A percentile compares a stretch with the other conserved stretches of the same genome.
These are phyloP conservation scores for Zaprionus inermis DNA, from an alignment of 1,140 invertebrate species.

Conservation along the genomic window DNA sequence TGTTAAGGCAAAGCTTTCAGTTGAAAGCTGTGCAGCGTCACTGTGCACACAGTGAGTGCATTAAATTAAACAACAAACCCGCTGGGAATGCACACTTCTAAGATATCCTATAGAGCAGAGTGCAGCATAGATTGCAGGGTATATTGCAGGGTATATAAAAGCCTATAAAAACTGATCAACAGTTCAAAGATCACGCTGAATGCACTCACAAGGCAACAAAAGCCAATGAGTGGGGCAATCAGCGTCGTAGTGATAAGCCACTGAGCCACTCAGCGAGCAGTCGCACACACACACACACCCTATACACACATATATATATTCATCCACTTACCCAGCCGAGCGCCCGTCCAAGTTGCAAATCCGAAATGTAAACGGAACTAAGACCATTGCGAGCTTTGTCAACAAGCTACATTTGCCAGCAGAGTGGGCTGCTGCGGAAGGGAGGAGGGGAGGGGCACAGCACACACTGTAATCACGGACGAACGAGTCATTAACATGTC, in stretches of 20 bases:
- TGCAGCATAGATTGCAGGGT: too few species aligned
- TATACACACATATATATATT: neutral
- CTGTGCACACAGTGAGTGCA: neutral
- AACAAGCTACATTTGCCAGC: constrained; percentile 31
- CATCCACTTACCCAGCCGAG: neutral
- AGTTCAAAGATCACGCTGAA: constrained; percentile 1
- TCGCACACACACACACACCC: neutral
- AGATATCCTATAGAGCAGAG: neutral
- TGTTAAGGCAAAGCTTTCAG: constrained; percentile 6
- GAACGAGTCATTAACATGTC: constrained; percentile 56
- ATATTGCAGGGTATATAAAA: too few species aligned
- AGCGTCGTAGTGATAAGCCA: constrained; percentile 19
- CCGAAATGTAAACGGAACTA: constrained; percentile 57
- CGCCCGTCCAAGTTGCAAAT: constrained; percentile 26
- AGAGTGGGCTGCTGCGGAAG: neutral
- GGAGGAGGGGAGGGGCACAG: neutral
- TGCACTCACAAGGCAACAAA: constrained; percentile 21
- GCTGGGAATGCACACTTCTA: neutral
- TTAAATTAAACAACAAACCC: neutral
- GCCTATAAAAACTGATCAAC: neutral
- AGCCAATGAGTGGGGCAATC: constrained; percentile 5
- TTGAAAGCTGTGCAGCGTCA: too few species aligned
- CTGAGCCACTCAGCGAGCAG: constrained; percentile 28
- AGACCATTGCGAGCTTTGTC: constrained; percentile 50
- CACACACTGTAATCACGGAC: constrained; percentile 36